Base-by-base conservation (phyloP, 2,888 invertebrate species). In the Sicus ferrugineus region DNA sequence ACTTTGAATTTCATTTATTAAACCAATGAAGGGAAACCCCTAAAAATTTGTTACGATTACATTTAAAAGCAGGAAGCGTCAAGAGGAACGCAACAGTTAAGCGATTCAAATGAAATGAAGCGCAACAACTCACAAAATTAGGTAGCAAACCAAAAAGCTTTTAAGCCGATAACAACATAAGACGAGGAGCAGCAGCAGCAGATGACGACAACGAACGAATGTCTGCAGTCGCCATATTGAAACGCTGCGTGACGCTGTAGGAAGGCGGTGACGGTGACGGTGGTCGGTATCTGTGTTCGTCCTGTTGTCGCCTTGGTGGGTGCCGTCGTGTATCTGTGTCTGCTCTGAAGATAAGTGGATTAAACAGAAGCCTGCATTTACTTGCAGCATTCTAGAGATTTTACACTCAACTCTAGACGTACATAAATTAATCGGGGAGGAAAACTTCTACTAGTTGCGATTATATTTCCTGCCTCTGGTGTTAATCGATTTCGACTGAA, bases 341-440 rank as follows among this genome's bases (percentile, higher is more conserved):
- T 64, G 66, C 56, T 14, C 58, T n/a, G 23, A 38, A 58, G 59
- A 69, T 69, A 65, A 65, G 64, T 64, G 69, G 69, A 69, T 69
- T 69, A 69, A 62, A 61, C 42, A 23, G 46, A 38, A 23, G 34
- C 19, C 54, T 54, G 54, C 21, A 16, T n/a, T 9, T 42, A n/a
- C 42, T 42, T 42, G n/a, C 42, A n/a, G 54, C 26, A 11, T 26
- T 54, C 23, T 6, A 3, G 2, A 28, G n/a, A n/a, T n/a, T n/a
- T n/a, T n/a, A 3, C 5, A 11, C 26, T 26, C 21, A 28, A 21
- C 31, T 38, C 58, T 50, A 31, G 69, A 30, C 34, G n/a, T 50
- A 59, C 64, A 69, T 69, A 64, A 69, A 69, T 64, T 64, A 69
- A 64, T 46, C 64, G 31, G 42, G 26, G 11, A 3, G 16, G 31